A percentile compares a stretch with the other conserved stretches of the same genome.
These are phyloP conservation scores for Alviniconcha strummeri DNA, from an alignment of 2,888 invertebrate species.

Conservation along the genomic window DNA sequence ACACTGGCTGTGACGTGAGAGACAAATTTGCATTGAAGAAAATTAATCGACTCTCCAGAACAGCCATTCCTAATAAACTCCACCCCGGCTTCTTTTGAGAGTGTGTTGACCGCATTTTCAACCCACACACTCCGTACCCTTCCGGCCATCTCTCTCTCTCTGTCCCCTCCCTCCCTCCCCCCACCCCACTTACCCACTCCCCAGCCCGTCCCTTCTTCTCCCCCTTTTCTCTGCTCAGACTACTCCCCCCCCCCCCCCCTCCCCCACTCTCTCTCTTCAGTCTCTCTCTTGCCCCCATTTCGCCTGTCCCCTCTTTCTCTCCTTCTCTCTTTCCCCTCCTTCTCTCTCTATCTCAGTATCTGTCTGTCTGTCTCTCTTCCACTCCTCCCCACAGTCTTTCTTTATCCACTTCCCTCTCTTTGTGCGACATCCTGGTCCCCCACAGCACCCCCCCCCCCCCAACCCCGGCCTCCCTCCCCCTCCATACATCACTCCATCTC, in stretches of 20 bases:
- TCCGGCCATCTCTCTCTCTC: neutral
- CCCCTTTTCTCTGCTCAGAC: too few relatives aligned
- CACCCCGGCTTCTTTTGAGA: too few relatives aligned
- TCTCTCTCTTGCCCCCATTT: constrained; percentile 7
- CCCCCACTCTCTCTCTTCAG: neutral
- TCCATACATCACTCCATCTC: too few relatives aligned
- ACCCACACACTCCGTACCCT: neutral
- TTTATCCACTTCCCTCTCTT: neutral
- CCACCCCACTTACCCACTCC: too few relatives aligned
- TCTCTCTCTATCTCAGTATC: constrained; percentile 35
- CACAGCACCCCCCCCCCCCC: constrained; percentile 22
- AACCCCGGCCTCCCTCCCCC: constrained; percentile 1
- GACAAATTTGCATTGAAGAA: too few relatives aligned
- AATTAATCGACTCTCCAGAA: too few relatives aligned
- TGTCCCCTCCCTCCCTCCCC: neutral
- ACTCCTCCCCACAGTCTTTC: neutral
- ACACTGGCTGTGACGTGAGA: too few relatives aligned
- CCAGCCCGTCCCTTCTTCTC: too few relatives aligned
- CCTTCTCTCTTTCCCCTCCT: constrained; percentile 35
- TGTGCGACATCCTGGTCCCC: too few relatives aligned
- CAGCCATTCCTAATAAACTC: too few relatives aligned
- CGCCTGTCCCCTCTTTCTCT: constrained; percentile 23
- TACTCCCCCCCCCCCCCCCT: too few relatives aligned
- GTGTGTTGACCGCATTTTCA: too few relatives aligned
- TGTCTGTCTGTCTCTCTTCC: constrained; percentile 2